A percentile compares a stretch with the other conserved stretches of the same genome.
These are phyloP conservation scores for Hipposideros larvatus DNA, from an alignment of 2,797 vertebrate genomes.

Conservation along the genomic window DNA sequence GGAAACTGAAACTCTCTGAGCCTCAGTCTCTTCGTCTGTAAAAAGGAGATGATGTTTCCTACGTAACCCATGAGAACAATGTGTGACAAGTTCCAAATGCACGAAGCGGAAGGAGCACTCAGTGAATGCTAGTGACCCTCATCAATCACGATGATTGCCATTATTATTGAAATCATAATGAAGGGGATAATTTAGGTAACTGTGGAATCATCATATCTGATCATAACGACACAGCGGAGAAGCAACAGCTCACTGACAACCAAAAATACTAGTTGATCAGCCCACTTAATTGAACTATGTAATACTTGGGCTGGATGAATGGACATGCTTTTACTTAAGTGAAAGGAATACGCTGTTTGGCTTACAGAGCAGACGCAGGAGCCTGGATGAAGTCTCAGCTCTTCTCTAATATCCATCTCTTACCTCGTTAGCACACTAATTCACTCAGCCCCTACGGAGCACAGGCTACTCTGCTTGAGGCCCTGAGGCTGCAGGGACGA, in stretches of 20 bases:
- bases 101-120: neutral
- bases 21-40: neutral
- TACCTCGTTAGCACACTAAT: neutral
- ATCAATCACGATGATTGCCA: neutral
- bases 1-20: neutral
- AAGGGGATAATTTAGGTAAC: slow-evolving; percentile 4
- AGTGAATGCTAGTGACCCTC: neutral
- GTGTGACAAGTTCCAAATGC: neutral
- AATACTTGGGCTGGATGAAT: neutral
- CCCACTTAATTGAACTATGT: neutral
- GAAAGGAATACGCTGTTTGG: neutral
- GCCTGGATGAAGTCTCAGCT: neutral
- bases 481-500: neutral
- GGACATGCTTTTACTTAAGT: neutral
- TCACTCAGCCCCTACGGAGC: neutral
- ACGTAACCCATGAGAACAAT: neutral
- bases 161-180: neutral
- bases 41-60: neutral
- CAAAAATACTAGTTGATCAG: slow-evolving; percentile 28
- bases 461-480: neutral
- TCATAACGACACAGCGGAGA: neutral
- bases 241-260: slow-evolving; percentile 36
- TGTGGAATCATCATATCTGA: neutral
- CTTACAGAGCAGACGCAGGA: neutral
- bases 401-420: neutral